Percentiles rank a stretch among this genome's conserved stretches.
Evolutionary conservation across 1,140 invertebrate species (phyloP).

Genomic region (Scaptomyza montana): DNA sequence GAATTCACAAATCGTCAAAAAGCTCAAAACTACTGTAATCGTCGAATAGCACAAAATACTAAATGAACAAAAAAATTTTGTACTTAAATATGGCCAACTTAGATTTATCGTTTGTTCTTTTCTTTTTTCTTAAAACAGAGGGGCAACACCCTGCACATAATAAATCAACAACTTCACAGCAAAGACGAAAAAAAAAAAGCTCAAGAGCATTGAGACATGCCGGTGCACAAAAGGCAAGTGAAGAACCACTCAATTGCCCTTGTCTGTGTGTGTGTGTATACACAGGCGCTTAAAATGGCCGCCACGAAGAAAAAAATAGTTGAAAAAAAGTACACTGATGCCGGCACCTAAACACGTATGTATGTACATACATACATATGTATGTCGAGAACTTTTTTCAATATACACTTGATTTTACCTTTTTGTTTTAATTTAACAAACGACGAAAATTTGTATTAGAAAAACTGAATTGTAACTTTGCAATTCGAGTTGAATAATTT

Average conservation of each 20-base stretch:
- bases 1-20: background rate
- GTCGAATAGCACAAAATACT: background rate
- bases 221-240: slow-evolving; percentile 33
- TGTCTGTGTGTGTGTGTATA: slow-evolving; percentile 24
- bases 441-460: slow-evolving; percentile 35
- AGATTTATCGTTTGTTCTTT: background rate
- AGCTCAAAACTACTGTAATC: background rate
- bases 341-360: slow-evolving; percentile 29
- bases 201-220: slow-evolving; percentile 21
- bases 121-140: slow-evolving; percentile 12
- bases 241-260: slow-evolving; percentile 14
- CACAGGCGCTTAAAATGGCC: slow-evolving; percentile 39
- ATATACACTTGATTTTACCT: slow-evolving; percentile 22
- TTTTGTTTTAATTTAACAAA: slow-evolving; percentile 35
- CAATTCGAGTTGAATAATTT: slow-evolving; percentile 43
- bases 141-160: slow-evolving; percentile 46
- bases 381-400: background rate
- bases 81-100: background rate
- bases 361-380: no score
- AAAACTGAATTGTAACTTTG: slow-evolving; percentile 42
- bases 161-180: slow-evolving; percentile 34
- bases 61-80: background rate
- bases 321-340: slow-evolving; percentile 40
- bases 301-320: slow-evolving; percentile 37
- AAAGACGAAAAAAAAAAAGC: slow-evolving; percentile 20